Percentiles rank a stretch among this genome's conserved stretches.
phyloP scores from a whole-genome alignment of 2,888 invertebrate species.

The Ceramica pisi region DNA sequence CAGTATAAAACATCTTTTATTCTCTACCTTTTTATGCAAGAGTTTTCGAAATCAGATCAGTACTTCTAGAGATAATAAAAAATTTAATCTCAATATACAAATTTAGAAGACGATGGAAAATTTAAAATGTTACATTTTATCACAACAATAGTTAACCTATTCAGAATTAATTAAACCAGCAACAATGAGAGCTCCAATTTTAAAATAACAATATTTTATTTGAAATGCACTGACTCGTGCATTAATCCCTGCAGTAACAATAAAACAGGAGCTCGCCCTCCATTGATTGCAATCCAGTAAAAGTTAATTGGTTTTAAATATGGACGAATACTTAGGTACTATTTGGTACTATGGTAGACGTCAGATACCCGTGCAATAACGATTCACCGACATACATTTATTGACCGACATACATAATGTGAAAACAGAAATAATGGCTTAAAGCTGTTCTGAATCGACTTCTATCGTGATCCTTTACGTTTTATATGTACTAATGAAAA shows the following conservation, averaged over 20 bases:
- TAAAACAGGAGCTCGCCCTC: background rate
- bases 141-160: background rate
- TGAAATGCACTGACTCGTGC: slow-evolving; percentile 18
- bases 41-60: no score
- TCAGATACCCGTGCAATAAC: no score
- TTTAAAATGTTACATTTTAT: background rate
- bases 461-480: no score
- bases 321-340: background rate
- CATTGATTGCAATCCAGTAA: slow-evolving; percentile 28
- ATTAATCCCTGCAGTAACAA: slow-evolving; percentile 24
- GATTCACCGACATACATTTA: background rate
- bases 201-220: slow-evolving; percentile 20
- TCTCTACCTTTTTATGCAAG: no score
- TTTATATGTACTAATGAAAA: no score
- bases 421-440: no score
- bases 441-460: no score
- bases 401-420: no score
- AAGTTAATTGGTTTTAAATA: slow-evolving; percentile 5
- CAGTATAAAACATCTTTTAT: no score
- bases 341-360: background rate
- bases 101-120: no score
- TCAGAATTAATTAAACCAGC: slow-evolving; percentile 5
- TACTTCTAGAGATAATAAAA: no score
- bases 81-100: no score
- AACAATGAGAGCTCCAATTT: background rate